These are phyloP conservation scores for Nemotelus pantherinus DNA, from an alignment of 2,888 invertebrate species.

Conservation along the genomic window DNA sequence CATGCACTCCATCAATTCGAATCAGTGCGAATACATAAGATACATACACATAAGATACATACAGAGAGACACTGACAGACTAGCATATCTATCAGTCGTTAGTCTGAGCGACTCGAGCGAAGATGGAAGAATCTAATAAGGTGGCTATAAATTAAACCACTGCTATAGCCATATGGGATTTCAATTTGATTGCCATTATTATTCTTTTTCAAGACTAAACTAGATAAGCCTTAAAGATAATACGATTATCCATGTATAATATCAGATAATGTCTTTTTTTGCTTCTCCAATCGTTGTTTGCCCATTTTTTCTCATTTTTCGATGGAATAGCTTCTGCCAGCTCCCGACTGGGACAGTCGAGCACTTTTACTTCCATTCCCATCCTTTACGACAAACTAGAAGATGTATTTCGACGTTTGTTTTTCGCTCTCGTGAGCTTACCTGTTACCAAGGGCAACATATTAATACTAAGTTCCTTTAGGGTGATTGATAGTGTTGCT, in stretches of 20 bases:
- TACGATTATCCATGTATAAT: conserved; percentile 40
- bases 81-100: not conserved
- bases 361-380: too few relatives aligned
- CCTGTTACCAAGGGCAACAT: conserved; percentile 24
- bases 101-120: not conserved
- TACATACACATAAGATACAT: not conserved
- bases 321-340: too few relatives aligned
- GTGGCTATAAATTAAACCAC: conserved; percentile 44
- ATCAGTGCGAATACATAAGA: not conserved
- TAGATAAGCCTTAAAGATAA: conserved; percentile 42
- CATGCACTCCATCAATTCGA: conserved; percentile 2
- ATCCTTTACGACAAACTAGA: too few relatives aligned
- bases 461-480: conserved; percentile 20
- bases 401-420: too few relatives aligned
- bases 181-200: conserved; percentile 44
- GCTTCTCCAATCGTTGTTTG: not conserved
- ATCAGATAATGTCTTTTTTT: conserved; percentile 11
- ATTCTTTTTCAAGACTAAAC: conserved; percentile 31
- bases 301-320: not conserved
- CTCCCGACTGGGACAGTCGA: too few relatives aligned
- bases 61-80: not conserved
- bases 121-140: conserved; percentile 38
- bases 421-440: conserved; percentile 19
- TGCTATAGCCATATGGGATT: conserved; percentile 43
- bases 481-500: conserved; percentile 21